Evolutionary conservation across 2,113 vertebrate species (phyloP).

Genomic region (Coracopsis vasa): DNA sequence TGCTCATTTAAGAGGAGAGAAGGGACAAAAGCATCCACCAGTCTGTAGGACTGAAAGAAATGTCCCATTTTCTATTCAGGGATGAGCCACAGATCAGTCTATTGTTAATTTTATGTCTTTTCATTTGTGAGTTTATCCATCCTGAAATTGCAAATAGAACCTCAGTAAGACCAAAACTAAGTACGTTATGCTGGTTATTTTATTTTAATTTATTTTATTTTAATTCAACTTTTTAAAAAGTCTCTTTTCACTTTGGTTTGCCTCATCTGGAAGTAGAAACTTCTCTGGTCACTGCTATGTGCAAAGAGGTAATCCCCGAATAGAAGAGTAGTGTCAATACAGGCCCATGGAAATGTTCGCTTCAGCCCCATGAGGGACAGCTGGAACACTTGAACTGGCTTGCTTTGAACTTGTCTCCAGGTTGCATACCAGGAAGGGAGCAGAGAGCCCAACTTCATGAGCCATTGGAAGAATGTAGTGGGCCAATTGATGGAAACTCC

Average conservation of each 20-base stretch:
- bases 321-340: neutral
- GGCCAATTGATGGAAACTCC: neutral
- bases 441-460: neutral
- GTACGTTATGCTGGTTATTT: neutral
- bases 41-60: neutral
- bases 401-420: neutral
- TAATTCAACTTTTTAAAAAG: neutral
- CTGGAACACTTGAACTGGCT: neutral
- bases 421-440: neutral
- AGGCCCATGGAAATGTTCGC: neutral
- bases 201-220: neutral
- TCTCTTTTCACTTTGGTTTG: neutral
- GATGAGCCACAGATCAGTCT: neutral
- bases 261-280: neutral
- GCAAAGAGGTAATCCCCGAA: neutral
- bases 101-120: neutral
- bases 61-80: neutral
- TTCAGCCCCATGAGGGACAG: neutral
- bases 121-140: neutral
- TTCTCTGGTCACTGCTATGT: neutral
- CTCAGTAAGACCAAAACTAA: neutral
- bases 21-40: neutral
- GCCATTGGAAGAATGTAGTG: neutral
- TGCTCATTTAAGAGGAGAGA: neutral
- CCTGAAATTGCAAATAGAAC: neutral